A percentile compares a stretch with the other conserved stretches of the same genome.
Evolutionary conservation across 2,888 invertebrate species (phyloP).

Genomic region (Agriopis aurantiaria): DNA sequence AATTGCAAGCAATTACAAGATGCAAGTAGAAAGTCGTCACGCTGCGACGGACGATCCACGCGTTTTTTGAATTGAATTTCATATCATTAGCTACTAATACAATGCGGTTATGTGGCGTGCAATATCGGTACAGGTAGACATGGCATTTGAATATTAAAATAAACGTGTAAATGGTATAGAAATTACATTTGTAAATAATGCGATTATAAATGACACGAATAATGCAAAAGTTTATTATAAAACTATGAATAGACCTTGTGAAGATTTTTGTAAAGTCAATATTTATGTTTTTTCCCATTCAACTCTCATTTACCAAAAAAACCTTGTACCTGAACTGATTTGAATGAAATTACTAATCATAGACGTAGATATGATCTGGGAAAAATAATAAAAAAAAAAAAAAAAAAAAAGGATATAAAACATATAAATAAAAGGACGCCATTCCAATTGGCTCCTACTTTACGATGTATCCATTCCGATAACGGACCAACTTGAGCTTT

Average conservation of each 20-base stretch:
- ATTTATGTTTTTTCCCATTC: background rate
- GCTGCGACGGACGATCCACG: slow-evolving; percentile 72
- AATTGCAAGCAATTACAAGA: slow-evolving; percentile 77
- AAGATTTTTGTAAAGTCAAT: background rate
- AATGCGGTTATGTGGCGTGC: slow-evolving; percentile 22
- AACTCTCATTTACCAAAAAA: too few species aligned
- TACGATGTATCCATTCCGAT: too few species aligned
- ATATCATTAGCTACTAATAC: slow-evolving; percentile 31
- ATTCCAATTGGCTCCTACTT: too few species aligned
- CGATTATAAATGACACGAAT: background rate
- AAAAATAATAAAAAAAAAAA: too few species aligned
- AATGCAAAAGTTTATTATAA: background rate
- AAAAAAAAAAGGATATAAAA: too few species aligned
- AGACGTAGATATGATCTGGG: too few species aligned
- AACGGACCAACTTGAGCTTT: too few species aligned
- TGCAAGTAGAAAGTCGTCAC: slow-evolving; percentile 79
- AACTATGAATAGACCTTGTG: background rate
- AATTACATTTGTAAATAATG: background rate
- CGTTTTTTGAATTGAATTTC: slow-evolving; percentile 36
- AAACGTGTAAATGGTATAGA: slow-evolving; percentile 20
- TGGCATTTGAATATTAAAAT: slow-evolving; percentile 22
- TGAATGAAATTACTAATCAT: too few species aligned
- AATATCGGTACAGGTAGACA: slow-evolving; percentile 3
- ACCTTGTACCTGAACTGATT: too few species aligned
- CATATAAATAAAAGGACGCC: too few species aligned